Base-by-base conservation (phyloP, 2,113 vertebrate species). In the Oryzias celebensis region DNA sequence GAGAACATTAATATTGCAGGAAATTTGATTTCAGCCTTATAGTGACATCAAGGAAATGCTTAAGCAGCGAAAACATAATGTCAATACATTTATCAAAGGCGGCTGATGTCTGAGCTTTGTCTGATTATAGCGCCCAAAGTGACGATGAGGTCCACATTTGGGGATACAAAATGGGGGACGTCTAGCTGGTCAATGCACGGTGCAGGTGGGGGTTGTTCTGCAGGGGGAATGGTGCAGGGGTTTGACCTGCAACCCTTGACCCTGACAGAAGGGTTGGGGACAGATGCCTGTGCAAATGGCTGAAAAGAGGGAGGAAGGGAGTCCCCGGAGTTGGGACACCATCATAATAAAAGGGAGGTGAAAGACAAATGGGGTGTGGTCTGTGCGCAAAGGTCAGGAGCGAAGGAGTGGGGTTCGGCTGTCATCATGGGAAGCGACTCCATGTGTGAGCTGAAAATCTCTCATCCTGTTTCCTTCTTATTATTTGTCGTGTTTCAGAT, bases 191-290 rank as follows among this genome's bases (percentile, higher is more conserved):
- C 78, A 74, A 56, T 65, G 64, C 52, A 41, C 42, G 71, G 73
- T 75, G 68, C 61, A 62, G 51, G n/a, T 20, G 24, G 52, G 46
- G 77, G 62, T 7, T 44, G 24, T 10, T 7, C n/a, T 2, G 7
- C 16, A 52, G 16, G 54, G 57, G 62, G 52, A 66, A 51, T 7
- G 62, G 68, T 64, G 42, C 62, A 41, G 26, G 77, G 45, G 72
- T 66, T 41, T 67, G 62, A 82, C 81, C 87, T 80, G 52, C 84
- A 69, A 78, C 81, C 84, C 62, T 43, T 78, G 71, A 85, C 83
- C 85, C 69, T 68, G 57, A 86, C 82, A 58, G 52, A 66, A 65
- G 63, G 77, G 73, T 50, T 41, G 28, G 51, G 57, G 50, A 52
- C 18, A 13, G 59, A 49, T 52, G 65, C 63, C 69, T 65, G 59